Percentiles rank a stretch among this genome's conserved stretches.
These are phyloP conservation scores for Pao palembangensis DNA, from an alignment of 2,113 vertebrate species.

Conservation along the genomic window DNA sequence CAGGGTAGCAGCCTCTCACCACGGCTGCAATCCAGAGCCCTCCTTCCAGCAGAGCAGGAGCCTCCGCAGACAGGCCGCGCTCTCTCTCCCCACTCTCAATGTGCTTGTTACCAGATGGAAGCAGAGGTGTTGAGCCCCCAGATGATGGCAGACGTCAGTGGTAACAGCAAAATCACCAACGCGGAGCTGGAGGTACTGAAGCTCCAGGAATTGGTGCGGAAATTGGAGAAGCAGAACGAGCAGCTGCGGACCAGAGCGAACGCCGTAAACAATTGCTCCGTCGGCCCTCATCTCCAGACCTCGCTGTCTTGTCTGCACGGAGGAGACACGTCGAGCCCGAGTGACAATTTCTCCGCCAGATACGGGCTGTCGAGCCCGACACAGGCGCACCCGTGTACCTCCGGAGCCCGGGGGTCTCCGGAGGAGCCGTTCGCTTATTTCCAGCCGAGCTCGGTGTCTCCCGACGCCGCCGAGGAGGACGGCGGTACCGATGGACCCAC, in stretches of 20 bases:
- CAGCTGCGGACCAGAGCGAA: slow-evolving; percentile 85
- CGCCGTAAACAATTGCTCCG: slow-evolving; percentile 74
- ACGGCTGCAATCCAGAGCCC: slow-evolving; percentile 45
- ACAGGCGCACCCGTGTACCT: slow-evolving; percentile 62
- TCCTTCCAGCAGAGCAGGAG: slow-evolving; percentile 39
- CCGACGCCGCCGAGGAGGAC: slow-evolving; percentile 41
- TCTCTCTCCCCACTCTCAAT: slow-evolving; percentile 44
- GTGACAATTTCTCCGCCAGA: slow-evolving; percentile 51
- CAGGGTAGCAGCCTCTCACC: slow-evolving; percentile 25
- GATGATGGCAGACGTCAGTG: slow-evolving; percentile 78
- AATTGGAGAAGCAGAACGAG: slow-evolving; percentile 91
- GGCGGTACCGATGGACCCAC: slow-evolving; percentile 58
- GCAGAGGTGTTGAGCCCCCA: slow-evolving; percentile 71
- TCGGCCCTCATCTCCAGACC: slow-evolving; percentile 58
- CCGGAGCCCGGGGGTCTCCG: slow-evolving; percentile 43
- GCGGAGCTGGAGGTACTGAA: slow-evolving; percentile 95
- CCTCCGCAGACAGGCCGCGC: slow-evolving; percentile 50
- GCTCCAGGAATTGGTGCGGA: slow-evolving; percentile 91
- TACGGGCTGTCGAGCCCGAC: slow-evolving; percentile 71
- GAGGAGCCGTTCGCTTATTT: slow-evolving; percentile 84
- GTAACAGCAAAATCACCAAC: slow-evolving; percentile 76
- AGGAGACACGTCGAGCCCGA: slow-evolving; percentile 20
- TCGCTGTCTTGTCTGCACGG: slow-evolving; percentile 56
- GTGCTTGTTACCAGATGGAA: slow-evolving; percentile 67
- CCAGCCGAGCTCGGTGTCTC: slow-evolving; percentile 71